phyloP scores from a whole-genome alignment of 2,888 invertebrate species.

The Lepeophtheirus nordmannii region DNA sequence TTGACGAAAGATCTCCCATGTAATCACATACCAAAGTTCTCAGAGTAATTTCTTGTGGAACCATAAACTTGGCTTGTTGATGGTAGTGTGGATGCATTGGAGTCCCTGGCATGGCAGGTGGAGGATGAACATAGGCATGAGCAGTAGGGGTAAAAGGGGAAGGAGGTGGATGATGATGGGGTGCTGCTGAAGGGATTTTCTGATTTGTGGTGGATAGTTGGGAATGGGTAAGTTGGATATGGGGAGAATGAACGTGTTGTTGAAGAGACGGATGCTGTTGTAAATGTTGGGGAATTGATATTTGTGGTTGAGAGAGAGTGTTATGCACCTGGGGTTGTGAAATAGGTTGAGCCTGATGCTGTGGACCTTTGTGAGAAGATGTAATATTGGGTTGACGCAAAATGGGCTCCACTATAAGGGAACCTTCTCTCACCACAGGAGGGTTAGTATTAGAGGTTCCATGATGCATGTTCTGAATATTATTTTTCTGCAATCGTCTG shows the following conservation, averaged over 20 bases:
- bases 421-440: not conserved
- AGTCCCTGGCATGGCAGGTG: not conserved
- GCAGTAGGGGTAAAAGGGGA: not conserved
- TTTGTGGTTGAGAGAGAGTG: not conserved
- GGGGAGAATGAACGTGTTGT: not conserved
- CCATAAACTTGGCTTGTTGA: not conserved
- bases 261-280: not conserved
- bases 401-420: not conserved
- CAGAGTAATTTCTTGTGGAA: constrained; percentile 1
- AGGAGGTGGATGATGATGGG: not conserved
- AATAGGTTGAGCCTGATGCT: not conserved
- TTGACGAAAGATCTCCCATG: not conserved
- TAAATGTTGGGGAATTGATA: not conserved
- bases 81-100: not conserved
- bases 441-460: not conserved
- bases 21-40: constrained; percentile 12
- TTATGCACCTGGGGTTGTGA: not conserved
- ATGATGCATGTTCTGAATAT: not conserved
- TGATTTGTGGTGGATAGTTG: not conserved
- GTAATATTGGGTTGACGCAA: not conserved
- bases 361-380: not conserved
- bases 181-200: not conserved
- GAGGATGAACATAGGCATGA: not conserved
- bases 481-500: not conserved
- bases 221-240: not conserved